Evolutionary conservation across 2,888 invertebrate genomes (phyloP).

Genomic region (Girardia tigrina): DNA sequence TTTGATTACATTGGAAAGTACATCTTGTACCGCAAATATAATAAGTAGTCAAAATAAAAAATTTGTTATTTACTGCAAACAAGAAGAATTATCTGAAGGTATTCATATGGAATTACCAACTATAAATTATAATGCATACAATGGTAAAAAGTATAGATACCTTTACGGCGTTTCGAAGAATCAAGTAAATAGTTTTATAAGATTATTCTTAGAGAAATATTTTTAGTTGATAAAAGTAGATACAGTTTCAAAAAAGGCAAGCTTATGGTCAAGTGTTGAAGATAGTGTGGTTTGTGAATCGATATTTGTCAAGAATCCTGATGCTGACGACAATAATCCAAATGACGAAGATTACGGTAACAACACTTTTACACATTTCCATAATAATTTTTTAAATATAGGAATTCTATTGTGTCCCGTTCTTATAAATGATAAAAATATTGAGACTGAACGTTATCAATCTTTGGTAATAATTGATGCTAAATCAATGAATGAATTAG

Average conservation of each 20-base stretch:
- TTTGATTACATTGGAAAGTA: slow-evolving; percentile 45
- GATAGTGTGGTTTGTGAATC: background rate
- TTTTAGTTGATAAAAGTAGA: background rate
- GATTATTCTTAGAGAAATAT: no score
- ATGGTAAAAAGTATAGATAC: slow-evolving; percentile 62
- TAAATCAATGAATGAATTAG: slow-evolving; percentile 61
- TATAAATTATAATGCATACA: slow-evolving; percentile 60
- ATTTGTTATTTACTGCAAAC: slow-evolving; percentile 38
- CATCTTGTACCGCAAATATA: slow-evolving; percentile 46
- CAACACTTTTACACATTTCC: no score
- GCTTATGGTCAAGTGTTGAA: background rate
- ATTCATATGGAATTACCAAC: slow-evolving; percentile 63
- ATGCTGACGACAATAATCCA: slow-evolving; percentile 15
- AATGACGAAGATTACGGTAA: slow-evolving; percentile 28
- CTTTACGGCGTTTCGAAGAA: slow-evolving; percentile 58
- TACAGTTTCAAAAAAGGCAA: background rate
- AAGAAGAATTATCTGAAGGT: slow-evolving; percentile 36
- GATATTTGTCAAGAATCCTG: slow-evolving; percentile 18
- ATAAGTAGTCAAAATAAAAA: slow-evolving; percentile 40
- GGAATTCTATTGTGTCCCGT: slow-evolving; percentile 41
- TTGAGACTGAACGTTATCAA: slow-evolving; percentile 25
- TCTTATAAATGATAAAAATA: slow-evolving; percentile 41
- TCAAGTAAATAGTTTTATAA: no score
- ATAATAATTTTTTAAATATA: no score
- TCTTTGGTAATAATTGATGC: slow-evolving; percentile 63